phyloP scores from a whole-genome alignment of 2,797 vertebrate species.

The Sphaeramia orbicularis region DNA sequence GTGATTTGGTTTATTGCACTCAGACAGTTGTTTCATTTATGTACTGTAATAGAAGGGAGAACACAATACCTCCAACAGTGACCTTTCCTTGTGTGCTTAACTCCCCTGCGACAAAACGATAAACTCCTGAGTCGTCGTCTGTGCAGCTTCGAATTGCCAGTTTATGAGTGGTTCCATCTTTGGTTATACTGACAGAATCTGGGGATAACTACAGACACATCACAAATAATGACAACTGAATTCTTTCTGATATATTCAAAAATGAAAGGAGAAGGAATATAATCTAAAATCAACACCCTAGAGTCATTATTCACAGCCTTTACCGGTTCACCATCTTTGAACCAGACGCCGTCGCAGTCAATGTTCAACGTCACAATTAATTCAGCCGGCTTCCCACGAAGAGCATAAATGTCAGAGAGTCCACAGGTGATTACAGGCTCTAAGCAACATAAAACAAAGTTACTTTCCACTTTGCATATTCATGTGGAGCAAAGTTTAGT shows the following conservation, averaged over 20 bases:
- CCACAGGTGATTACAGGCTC: constrained; percentile 57
- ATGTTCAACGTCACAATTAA: constrained; percentile 81
- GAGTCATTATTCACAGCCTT: not conserved
- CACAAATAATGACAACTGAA: not conserved
- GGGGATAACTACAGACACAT: constrained; percentile 74
- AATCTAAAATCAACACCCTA: constrained; percentile 1
- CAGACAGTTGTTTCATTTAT: not conserved
- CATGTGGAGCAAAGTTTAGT: not conserved
- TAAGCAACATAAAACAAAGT: constrained; percentile 41
- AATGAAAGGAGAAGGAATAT: not conserved
- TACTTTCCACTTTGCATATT: constrained; percentile 19
- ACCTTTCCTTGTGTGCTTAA: constrained; percentile 81
- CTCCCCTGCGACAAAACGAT: constrained; percentile 83
- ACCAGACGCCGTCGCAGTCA: constrained; percentile 82
- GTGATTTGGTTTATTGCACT: constrained; percentile 3
- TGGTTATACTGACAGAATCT: constrained; percentile 69
- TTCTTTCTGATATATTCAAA: not conserved
- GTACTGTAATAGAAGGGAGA: not conserved
- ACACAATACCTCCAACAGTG: constrained; percentile 83
- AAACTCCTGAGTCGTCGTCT: constrained; percentile 81
- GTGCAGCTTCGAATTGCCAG: constrained; percentile 75
- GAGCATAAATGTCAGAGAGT: constrained; percentile 72
- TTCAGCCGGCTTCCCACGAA: constrained; percentile 75
- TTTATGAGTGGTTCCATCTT: constrained; percentile 80
- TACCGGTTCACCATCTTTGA: constrained; percentile 88